These are phyloP conservation scores for Dendrocopos noguchii DNA, from an alignment of 2,113 vertebrate species.

Conservation along the genomic window DNA sequence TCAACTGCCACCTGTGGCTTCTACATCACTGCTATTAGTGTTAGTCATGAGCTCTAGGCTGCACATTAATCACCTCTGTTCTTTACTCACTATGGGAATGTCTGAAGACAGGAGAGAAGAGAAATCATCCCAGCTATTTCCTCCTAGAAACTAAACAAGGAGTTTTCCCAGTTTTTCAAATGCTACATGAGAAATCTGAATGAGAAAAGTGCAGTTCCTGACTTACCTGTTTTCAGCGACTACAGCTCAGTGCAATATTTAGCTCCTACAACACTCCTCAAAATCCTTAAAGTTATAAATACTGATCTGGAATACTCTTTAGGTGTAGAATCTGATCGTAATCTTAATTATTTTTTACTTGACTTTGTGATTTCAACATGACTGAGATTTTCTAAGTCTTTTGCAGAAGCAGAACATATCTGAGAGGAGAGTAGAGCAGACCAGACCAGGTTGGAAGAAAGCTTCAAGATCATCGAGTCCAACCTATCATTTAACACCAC, in stretches of 20 bases:
- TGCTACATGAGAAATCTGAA: not conserved
- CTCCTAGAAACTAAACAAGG: accelerated
- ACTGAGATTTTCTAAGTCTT: not conserved
- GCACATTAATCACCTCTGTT: not conserved
- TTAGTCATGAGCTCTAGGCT: not conserved
- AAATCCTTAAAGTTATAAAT: not conserved
- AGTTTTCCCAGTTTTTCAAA: not conserved
- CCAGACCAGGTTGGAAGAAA: too few relatives aligned
- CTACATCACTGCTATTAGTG: not conserved
- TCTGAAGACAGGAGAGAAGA: not conserved
- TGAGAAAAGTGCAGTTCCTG: not conserved
- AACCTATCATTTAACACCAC: too few relatives aligned
- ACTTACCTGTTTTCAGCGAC: not conserved
- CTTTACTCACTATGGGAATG: not conserved
- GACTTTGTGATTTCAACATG: not conserved
- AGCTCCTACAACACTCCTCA: accelerated
- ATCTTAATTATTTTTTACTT: not conserved
- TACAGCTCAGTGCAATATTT: not conserved
- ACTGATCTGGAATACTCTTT: not conserved
- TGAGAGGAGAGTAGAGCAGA: not conserved
- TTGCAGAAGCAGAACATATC: not conserved
- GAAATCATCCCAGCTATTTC: not conserved
- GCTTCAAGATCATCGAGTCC: too few relatives aligned
- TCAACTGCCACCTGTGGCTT: not conserved
- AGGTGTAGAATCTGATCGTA: not conserved